Evolutionary conservation across 2,888 invertebrate species (phyloP), one percentile per base, ranked within the genome.

Genomic region (Sarcophaga rosellei): DNA sequence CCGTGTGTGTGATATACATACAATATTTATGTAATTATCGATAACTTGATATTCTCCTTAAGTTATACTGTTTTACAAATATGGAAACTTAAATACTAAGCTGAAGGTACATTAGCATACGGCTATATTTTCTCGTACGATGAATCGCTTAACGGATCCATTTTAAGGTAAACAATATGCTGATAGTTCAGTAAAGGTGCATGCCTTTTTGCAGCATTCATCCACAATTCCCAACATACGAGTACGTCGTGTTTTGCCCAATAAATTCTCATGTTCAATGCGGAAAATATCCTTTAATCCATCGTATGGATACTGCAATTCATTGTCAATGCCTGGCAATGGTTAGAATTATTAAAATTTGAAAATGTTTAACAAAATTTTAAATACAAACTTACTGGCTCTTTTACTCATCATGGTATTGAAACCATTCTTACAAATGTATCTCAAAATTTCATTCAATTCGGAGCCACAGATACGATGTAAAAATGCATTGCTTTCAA

Each of bases 131-230:
- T 2, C 35, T 35, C 2, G 10, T 53, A 4, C 10, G 17, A 15
- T 53, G 12, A 4, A 53, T 53, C 15, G 15, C 10, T 15, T 53
- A 15, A 12, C 2, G 53, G 17, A 15, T 53, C 35, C 35, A 35
- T 10, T 35, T 10, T 35, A 35, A 35, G 35, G 35, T 3, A 35
- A 35, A 21, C 84, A 84, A 79, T 84, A 84, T 12, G 62, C 45
- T 1, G n/a, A 20, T 2, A 84, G 65, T 72, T 84, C 80, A 25
- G 11, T 72, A 17, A 59, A 65, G 3, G 74, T 62, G 23, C 85
- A 85, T 3, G 78, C 20, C 17, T 85, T 85, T 20, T 61, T 75
- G 44, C 85, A 85, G 59, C 81, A 85, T 65, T 82, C 85, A 66
- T 81, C 81, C 2, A 53, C 85, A 15, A 85, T 85, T 2, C 85